A percentile compares a stretch with the other conserved stretches of the same genome.
phyloP scores from a whole-genome alignment of 2,113 vertebrate species.

The Eolophus roseicapilla region DNA sequence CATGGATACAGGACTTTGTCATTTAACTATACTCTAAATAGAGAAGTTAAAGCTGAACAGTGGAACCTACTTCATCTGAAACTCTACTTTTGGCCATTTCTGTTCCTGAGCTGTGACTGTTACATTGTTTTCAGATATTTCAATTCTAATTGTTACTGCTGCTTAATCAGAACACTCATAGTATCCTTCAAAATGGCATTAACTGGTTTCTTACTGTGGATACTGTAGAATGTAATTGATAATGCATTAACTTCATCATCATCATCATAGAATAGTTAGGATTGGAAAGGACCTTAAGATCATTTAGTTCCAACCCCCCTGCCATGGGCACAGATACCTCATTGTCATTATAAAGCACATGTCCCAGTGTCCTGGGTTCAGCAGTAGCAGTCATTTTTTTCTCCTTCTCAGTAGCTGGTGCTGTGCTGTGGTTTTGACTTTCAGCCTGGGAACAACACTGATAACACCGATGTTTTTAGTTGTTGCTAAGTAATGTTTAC shows the following conservation, averaged over 20 bases:
- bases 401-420: too few species aligned
- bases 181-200: neutral
- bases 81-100: neutral
- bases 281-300: too few species aligned
- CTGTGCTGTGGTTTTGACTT: too few species aligned
- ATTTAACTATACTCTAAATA: neutral
- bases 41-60: neutral
- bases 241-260: neutral
- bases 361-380: neutral
- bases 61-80: neutral
- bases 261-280: too few species aligned
- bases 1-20: neutral
- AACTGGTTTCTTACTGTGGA: neutral
- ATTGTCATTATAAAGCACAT: neutral
- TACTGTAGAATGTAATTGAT: neutral
- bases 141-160: neutral
- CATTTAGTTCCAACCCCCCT: too few species aligned
- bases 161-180: neutral
- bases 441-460: too few species aligned
- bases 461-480: too few species aligned
- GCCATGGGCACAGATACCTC: too few species aligned
- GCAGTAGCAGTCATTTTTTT: too few species aligned
- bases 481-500: too few species aligned
- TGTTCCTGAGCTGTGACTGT: neutral
- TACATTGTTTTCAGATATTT: neutral